phyloP scores from a whole-genome alignment of 2,888 invertebrate species.

The Anorthoa munda region DNA sequence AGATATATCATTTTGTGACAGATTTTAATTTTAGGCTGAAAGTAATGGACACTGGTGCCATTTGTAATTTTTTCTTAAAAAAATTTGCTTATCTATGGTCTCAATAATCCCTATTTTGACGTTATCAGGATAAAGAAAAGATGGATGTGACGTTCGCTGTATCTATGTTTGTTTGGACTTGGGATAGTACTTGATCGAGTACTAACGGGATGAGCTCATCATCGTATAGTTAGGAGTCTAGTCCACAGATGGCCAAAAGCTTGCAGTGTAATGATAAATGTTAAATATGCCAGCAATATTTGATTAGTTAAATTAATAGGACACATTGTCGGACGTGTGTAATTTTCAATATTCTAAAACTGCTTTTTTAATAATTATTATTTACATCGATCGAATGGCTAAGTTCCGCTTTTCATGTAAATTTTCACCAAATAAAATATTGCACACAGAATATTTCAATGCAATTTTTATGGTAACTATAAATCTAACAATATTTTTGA shows the following conservation, averaged over 20 bases:
- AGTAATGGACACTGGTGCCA: constrained; percentile 41
- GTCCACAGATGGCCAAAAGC: not conserved
- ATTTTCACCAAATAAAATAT: not conserved
- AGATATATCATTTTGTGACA: constrained; percentile 60
- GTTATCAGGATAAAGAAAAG: constrained; percentile 71
- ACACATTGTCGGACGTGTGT: too few relatives aligned
- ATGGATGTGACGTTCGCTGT: constrained; percentile 72
- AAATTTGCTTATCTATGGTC: constrained; percentile 61
- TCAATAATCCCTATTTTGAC: constrained; percentile 70
- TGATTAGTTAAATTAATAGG: not conserved
- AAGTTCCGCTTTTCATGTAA: too few relatives aligned
- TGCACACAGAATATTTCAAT: not conserved
- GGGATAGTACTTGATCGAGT: constrained; percentile 62
- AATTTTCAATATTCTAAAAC: not conserved
- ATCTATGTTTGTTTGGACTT: constrained; percentile 56
- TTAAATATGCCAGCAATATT: not conserved
- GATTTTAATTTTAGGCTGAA: constrained; percentile 59
- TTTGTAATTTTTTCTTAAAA: constrained; percentile 47
- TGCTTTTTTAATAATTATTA: not conserved
- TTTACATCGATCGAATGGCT: too few relatives aligned
- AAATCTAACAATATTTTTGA: not conserved
- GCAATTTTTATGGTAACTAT: not conserved
- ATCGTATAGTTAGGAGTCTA: not conserved
- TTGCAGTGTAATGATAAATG: not conserved
- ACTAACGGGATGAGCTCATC: not conserved